Percentiles rank a stretch among this genome's conserved stretches.
Conservation (phyloP, 64 coral and sea anemone genomes). For the Pachyseris speciosa region DNA sequence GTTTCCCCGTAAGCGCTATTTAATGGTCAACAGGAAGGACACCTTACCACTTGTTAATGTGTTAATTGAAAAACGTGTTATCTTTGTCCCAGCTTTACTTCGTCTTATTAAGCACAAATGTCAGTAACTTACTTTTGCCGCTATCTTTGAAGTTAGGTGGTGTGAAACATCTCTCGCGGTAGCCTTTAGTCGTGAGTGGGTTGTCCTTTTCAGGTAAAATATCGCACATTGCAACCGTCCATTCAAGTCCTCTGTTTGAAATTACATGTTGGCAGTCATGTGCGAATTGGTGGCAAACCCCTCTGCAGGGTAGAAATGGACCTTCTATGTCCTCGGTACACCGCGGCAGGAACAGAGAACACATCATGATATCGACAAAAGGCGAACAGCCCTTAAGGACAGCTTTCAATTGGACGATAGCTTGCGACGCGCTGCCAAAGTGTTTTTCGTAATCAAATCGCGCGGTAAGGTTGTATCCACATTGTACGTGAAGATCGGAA, state of each 20-base stretch:
- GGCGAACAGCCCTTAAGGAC: conserved; percentile 19
- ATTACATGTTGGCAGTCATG: conserved; percentile 6
- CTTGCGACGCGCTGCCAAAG: neutral
- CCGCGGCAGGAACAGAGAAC: conserved; percentile 52
- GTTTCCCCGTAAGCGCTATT: neutral
- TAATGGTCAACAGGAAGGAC: too few relatives aligned
- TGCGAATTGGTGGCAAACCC: conserved; percentile 46
- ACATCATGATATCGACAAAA: conserved; percentile 27
- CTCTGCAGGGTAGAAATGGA: conserved; percentile 60
- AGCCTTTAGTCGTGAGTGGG: conserved; percentile 15
- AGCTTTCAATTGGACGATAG: neutral
- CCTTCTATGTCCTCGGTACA: conserved; percentile 46
- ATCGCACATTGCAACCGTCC: conserved; percentile 48
- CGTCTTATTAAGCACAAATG: neutral
- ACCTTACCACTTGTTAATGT: neutral
- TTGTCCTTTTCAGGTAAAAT: conserved; percentile 53
- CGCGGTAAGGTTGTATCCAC: conserved; percentile 9
- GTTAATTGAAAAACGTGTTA: neutral
- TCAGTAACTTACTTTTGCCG: conserved; percentile 22
- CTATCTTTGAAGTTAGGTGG: conserved; percentile 42
- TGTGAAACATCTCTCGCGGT: conserved; percentile 55
- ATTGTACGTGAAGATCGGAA: neutral
- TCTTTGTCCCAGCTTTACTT: neutral
- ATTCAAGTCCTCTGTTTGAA: neutral
- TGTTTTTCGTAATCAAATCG: neutral